A percentile compares a stretch with the other conserved stretches of the same genome.
phyloP scores from a whole-genome alignment of 2,888 invertebrate genomes.

The Eupithecia tripunctaria region DNA sequence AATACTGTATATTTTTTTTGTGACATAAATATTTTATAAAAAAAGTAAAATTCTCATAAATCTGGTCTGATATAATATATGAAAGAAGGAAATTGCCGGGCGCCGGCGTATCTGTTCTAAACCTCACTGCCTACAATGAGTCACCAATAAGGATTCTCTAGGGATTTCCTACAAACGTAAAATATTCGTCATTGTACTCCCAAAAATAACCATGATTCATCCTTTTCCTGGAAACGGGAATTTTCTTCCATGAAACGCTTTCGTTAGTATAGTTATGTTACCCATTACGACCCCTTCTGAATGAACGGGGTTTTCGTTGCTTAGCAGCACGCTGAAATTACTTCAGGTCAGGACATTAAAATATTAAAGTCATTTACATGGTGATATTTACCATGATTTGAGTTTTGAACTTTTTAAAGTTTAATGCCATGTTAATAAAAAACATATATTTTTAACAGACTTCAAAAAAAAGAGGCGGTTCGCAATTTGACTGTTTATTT shows the following conservation, averaged over 20 bases:
- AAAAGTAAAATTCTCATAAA: too few species aligned
- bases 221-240: conserved; percentile 29
- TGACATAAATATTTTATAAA: too few species aligned
- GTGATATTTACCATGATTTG: too few species aligned
- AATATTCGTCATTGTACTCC: conserved; percentile 40
- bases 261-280: conserved; percentile 10
- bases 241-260: conserved; percentile 26
- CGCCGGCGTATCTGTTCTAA: neutral
- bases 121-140: conserved; percentile 24
- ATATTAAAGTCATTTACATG: too few species aligned
- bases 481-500: too few species aligned
- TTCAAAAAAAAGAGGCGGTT: too few species aligned
- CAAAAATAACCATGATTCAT: conserved; percentile 39
- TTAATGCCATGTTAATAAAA: too few species aligned
- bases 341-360: too few species aligned
- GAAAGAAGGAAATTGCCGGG: neutral
- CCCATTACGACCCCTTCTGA: conserved; percentile 13
- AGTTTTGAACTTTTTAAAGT: too few species aligned
- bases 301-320: conserved; percentile 1
- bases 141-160: conserved; percentile 32
- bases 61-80: too few species aligned
- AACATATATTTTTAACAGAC: too few species aligned
- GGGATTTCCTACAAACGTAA: conserved; percentile 36
- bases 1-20: too few species aligned
- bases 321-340: conserved; percentile 11